phyloP scores from a whole-genome alignment of 1,140 invertebrate species.

The Phocides pigmalion region DNA sequence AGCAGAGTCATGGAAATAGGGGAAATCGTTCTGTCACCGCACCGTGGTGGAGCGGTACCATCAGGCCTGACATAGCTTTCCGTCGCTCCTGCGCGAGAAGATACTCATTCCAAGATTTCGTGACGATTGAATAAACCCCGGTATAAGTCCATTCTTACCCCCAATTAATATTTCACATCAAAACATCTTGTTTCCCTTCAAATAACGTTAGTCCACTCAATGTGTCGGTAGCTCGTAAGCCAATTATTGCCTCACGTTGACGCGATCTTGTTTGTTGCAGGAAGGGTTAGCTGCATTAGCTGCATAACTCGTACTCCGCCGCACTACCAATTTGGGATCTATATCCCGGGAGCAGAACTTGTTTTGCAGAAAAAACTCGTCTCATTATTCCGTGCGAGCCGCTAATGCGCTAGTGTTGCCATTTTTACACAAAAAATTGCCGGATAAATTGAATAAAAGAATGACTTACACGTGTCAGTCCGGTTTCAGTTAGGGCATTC shows the following conservation, averaged over 20 bases:
- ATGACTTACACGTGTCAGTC: no score
- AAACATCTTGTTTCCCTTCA: neutral
- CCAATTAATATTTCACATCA: no score
- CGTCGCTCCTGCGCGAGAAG: no score
- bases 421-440: neutral
- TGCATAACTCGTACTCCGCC: constrained; percentile 21
- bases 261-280: constrained; percentile 30
- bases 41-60: no score
- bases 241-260: constrained; percentile 26
- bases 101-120: no score
- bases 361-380: constrained; percentile 20
- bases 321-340: constrained; percentile 28
- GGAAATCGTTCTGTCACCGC: no score
- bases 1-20: no score
- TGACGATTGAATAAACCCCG: no score
- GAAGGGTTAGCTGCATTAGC: constrained; percentile 20
- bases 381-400: constrained; percentile 26
- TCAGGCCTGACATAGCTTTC: no score
- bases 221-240: neutral
- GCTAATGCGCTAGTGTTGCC: constrained; percentile 21
- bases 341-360: constrained; percentile 27
- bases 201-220: neutral
- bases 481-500: no score
- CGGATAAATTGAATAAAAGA: neutral
- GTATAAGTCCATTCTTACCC: no score